These are phyloP conservation scores for Andinoacara biseriatus DNA, from an alignment of 2,113 vertebrate species.

Conservation along the genomic window DNA sequence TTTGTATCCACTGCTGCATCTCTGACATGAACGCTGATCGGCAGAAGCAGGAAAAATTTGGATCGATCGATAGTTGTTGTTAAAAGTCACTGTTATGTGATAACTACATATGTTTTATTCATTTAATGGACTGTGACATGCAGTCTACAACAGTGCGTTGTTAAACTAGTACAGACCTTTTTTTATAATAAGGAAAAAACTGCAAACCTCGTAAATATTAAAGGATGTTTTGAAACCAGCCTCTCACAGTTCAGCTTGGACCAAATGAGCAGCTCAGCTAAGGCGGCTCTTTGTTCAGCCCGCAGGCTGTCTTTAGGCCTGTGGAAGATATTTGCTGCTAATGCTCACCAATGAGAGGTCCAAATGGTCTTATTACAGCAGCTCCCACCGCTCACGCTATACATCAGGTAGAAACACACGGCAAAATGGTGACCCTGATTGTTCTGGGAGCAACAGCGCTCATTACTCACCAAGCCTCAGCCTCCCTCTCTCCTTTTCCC, in stretches of 20 bases:
- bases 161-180: not conserved
- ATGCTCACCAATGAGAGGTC: constrained; percentile 80
- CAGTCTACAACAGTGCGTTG: not conserved
- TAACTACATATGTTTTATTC: not conserved
- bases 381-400: constrained; percentile 78
- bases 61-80: not conserved
- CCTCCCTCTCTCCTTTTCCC: constrained; percentile 50
- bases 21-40: not conserved
- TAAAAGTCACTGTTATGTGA: not conserved
- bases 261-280: constrained; percentile 55
- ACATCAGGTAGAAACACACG: constrained; percentile 80
- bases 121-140: not conserved
- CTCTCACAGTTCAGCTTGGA: constrained; percentile 40
- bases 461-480: constrained; percentile 78
- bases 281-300: constrained; percentile 68
- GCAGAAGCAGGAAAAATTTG: not conserved
- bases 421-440: constrained; percentile 81
- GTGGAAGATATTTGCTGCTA: constrained; percentile 80
- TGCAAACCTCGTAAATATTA: not conserved
- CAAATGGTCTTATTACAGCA: constrained; percentile 83
- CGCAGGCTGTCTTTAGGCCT: constrained; percentile 76
- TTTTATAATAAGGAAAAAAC: constrained; percentile 10
- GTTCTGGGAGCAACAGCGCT: constrained; percentile 82
- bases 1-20: not conserved
- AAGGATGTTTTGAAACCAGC: constrained; percentile 12